phyloP scores from a whole-genome alignment of 2,797 vertebrate genomes.

The Sebastiscus tertius region DNA sequence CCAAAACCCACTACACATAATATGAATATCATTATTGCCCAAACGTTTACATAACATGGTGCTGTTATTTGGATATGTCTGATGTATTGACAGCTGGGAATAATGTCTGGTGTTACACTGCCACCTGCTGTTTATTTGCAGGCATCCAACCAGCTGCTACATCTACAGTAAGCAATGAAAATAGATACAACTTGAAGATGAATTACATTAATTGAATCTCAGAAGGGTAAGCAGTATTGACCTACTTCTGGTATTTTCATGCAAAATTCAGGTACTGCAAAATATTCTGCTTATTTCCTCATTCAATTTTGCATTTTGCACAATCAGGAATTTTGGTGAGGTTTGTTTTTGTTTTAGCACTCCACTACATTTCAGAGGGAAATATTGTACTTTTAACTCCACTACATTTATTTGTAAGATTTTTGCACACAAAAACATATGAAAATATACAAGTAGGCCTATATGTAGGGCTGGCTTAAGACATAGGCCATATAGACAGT shows the following conservation, averaged over 20 bases:
- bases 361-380: background rate
- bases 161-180: background rate
- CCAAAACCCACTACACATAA: background rate
- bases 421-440: background rate
- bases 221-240: background rate
- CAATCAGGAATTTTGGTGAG: background rate
- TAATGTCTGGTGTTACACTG: conserved; percentile 65
- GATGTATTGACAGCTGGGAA: background rate
- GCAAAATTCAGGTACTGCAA: background rate
- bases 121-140: conserved; percentile 67
- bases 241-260: background rate
- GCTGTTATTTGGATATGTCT: background rate
- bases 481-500: too few relatives aligned
- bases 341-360: background rate
- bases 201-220: background rate
- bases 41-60: background rate
- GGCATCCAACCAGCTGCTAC: background rate
- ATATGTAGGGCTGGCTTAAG: too few relatives aligned
- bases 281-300: background rate
- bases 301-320: background rate
- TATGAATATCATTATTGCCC: background rate
- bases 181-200: background rate
- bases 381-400: background rate
- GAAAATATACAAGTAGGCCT: too few relatives aligned
- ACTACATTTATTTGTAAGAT: background rate